A percentile compares a stretch with the other conserved stretches of the same genome.
Conservation (phyloP, 2,797 vertebrate species). For the Erpetoichthys calabaricus region DNA sequence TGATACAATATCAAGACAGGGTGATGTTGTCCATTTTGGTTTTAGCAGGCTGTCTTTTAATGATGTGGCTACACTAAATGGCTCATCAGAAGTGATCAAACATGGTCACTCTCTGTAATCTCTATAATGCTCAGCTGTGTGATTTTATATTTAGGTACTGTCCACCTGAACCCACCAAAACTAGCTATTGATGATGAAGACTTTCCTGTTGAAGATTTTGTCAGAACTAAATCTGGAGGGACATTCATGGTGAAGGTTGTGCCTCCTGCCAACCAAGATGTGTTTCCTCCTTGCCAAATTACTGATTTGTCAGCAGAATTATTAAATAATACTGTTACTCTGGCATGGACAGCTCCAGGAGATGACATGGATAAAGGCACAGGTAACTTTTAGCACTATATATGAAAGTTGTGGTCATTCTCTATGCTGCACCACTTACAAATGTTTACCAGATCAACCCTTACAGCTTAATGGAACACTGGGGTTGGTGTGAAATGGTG, state of each 20-base stretch:
- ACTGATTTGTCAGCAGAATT: neutral
- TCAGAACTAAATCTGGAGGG: neutral
- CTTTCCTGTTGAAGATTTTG: neutral
- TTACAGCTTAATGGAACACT: too few species aligned
- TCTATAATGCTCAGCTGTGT: too few species aligned
- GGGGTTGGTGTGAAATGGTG: too few species aligned
- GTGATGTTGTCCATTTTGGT: too few species aligned
- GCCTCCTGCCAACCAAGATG: neutral
- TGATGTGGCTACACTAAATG: too few species aligned
- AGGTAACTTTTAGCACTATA: neutral
- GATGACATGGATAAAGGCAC: neutral
- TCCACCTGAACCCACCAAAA: neutral
- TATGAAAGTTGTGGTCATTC: too few species aligned
- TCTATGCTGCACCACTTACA: too few species aligned
- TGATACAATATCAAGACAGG: too few species aligned
- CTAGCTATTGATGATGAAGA: neutral
- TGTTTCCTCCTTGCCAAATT: neutral
- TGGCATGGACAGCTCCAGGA: neutral
- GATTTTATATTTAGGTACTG: neutral
- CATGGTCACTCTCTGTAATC: too few species aligned
- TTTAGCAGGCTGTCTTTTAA: too few species aligned
- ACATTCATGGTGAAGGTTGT: neutral
- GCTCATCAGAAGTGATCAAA: too few species aligned
- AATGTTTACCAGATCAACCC: too few species aligned
- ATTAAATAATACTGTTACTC: neutral